Conservation (phyloP, 2,888 invertebrate genomes). For the Clunio marinus region DNA sequence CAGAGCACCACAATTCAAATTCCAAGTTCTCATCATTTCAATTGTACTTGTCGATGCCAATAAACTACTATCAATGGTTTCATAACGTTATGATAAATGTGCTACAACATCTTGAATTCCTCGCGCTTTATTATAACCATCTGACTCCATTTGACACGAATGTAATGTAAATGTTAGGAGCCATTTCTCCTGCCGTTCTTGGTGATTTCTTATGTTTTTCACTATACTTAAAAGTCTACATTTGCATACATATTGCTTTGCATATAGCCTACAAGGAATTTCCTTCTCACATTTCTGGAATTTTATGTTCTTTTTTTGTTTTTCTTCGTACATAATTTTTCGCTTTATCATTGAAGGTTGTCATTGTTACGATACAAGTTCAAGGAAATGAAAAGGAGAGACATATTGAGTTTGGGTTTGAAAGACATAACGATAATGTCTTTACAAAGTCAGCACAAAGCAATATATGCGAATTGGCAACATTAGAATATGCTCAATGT, state of each 20-base stretch:
- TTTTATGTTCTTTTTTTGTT: background rate
- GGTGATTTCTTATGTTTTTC: background rate
- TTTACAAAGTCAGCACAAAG: background rate
- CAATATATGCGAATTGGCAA: background rate
- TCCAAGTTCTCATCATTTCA: too few species aligned
- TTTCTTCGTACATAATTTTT: background rate
- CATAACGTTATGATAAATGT: too few species aligned
- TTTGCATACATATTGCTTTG: constrained; percentile 26
- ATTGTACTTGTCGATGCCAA: too few species aligned
- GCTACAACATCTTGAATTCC: too few species aligned
- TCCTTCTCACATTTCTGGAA: too few species aligned
- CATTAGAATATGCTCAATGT: constrained; percentile 10
- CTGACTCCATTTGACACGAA: too few species aligned
- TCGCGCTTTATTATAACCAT: too few species aligned
- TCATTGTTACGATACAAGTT: background rate
- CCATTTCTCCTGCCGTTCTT: background rate
- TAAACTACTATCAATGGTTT: too few species aligned
- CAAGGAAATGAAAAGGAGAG: background rate
- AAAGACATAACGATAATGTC: background rate
- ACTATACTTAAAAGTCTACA: background rate
- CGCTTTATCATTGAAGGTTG: background rate
- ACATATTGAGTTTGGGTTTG: background rate
- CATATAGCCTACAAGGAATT: background rate
- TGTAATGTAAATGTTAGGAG: too few species aligned
- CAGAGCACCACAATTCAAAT: too few species aligned